A percentile compares a stretch with the other conserved stretches of the same genome.
Evolutionary conservation across 2,113 vertebrate genomes (phyloP).

Genomic region (Desmodus rotundus): DNA sequence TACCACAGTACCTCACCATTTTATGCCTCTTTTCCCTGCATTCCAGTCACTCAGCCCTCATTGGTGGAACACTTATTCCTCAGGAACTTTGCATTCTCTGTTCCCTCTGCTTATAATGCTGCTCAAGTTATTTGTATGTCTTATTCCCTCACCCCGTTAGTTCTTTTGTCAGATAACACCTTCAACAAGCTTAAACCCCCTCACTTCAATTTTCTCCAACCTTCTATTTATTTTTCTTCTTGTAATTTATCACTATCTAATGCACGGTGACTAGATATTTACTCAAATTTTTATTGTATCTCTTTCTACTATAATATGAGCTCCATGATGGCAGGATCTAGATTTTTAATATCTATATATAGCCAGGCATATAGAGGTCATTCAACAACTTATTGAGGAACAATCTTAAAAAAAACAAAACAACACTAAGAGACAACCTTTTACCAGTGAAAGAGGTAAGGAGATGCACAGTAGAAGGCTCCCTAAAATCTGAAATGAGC

Average conservation of each 20-base stretch:
- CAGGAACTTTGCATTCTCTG: background rate
- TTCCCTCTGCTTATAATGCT: background rate
- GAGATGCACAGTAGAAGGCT: background rate
- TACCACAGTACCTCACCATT: background rate
- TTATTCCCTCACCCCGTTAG: background rate
- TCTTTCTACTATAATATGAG: background rate
- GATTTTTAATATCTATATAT: background rate
- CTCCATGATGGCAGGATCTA: background rate
- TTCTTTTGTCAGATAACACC: background rate
- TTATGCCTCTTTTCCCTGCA: background rate
- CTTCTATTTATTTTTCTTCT: background rate
- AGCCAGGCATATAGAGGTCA: background rate
- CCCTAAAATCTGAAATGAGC: background rate
- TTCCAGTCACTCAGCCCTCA: background rate
- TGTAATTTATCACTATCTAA: background rate
- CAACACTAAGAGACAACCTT: background rate
- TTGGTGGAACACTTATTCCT: background rate
- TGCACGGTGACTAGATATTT: background rate
- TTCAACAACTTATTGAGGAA: background rate
- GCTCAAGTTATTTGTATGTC: background rate
- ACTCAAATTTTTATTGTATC: background rate
- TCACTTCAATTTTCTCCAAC: background rate
- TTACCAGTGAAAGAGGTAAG: background rate
- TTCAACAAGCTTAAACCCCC: background rate
- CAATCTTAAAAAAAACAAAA: background rate